A percentile compares a stretch with the other conserved stretches of the same genome.
These are phyloP conservation scores for Musca domestica DNA, from an alignment of 1,140 invertebrate species.

Conservation along the genomic window DNA sequence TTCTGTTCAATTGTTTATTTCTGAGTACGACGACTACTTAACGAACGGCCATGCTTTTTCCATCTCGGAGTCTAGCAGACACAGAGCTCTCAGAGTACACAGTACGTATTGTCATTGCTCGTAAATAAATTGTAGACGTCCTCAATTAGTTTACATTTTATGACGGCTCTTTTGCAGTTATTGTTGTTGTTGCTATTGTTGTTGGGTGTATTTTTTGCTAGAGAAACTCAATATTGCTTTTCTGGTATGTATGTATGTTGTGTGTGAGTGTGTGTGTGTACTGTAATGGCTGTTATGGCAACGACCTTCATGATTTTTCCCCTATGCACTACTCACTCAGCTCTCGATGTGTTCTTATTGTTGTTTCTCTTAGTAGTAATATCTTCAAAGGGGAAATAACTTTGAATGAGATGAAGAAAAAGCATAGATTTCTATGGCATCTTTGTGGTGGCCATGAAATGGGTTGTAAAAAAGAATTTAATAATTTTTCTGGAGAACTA, in stretches of 20 bases:
- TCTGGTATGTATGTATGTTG: not conserved
- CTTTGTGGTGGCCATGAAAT: no score
- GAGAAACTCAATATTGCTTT: slow-evolving; percentile 14
- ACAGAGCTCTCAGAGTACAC: not conserved
- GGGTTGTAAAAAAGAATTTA: no score
- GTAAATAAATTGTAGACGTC: slow-evolving; percentile 12
- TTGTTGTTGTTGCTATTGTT: not conserved
- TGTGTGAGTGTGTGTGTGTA: no score
- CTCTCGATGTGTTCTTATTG: slow-evolving; percentile 9
- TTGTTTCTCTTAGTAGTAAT: not conserved
- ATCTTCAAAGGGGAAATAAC: no score
- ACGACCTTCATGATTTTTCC: slow-evolving; percentile 46
- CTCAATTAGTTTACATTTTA: slow-evolving; percentile 21
- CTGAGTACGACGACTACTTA: no score
- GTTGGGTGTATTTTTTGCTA: not conserved
- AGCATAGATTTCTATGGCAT: no score
- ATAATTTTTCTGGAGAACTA: no score
- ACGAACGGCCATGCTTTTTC: no score
- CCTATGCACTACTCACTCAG: not conserved
- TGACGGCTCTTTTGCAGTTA: not conserved
- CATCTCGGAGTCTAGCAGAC: no score
- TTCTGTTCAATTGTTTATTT: no score
- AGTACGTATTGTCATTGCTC: slow-evolving; percentile 5
- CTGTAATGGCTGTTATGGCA: slow-evolving; percentile 44
- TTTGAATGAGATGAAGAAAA: no score